Percentiles rank a stretch among this genome's conserved stretches.
Conservation (phyloP, 1,140 invertebrate genomes). For the Nasonia vitripennis region DNA sequence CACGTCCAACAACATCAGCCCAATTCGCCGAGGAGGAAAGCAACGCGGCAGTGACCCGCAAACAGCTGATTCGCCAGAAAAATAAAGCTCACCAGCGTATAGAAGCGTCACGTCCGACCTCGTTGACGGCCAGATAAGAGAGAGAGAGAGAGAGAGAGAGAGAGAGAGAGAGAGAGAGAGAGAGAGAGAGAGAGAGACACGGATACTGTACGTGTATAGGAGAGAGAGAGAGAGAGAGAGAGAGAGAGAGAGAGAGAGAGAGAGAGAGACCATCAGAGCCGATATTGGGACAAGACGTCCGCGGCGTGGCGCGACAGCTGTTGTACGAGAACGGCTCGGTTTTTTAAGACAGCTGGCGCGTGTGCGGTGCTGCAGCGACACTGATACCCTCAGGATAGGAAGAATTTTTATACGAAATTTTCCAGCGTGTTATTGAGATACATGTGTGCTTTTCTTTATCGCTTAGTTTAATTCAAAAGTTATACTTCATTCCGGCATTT, state of each 20-base stretch:
- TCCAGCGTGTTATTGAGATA: background rate
- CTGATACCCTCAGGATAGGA: background rate
- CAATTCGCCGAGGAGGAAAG: background rate
- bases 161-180: no score
- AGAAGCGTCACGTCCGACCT: constrained; percentile 33
- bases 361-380: background rate
- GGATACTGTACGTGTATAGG: no score
- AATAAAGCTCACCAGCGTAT: background rate
- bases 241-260: no score
- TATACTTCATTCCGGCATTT: no score
- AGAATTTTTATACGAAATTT: background rate
- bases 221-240: no score
- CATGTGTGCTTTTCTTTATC: background rate
- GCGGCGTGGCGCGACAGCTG: constrained; percentile 27
- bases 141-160: background rate
- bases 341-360: constrained; percentile 1
- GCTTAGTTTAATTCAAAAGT: no score
- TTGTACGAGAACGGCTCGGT: background rate
- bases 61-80: constrained; percentile 38
- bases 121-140: constrained; percentile 8
- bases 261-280: background rate
- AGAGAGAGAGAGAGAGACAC: background rate
- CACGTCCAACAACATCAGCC: background rate
- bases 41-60: background rate
- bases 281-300: constrained; percentile 38